Percentiles rank a stretch among this genome's conserved stretches.
phyloP scores from a whole-genome alignment of 2,888 invertebrate species.

The Lucinisca nassula region DNA sequence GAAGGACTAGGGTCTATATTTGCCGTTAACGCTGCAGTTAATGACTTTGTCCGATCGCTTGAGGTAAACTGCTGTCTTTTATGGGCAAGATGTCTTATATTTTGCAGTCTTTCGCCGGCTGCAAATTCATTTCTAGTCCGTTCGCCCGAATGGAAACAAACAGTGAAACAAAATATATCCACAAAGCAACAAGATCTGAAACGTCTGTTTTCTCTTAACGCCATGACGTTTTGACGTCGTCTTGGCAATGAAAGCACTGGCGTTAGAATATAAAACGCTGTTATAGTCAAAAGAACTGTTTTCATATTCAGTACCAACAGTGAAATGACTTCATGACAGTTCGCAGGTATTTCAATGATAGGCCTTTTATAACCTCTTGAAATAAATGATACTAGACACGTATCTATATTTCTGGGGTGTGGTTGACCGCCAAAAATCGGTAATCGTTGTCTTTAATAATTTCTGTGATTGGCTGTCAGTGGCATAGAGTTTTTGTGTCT shows the following conservation, averaged over 20 bases:
- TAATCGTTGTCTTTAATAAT: background rate
- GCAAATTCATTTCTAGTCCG: background rate
- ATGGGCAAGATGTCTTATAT: background rate
- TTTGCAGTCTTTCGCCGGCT: background rate
- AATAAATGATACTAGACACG: conserved; percentile 4
- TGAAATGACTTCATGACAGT: conserved; percentile 1
- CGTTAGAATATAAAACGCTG: background rate
- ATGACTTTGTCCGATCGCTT: background rate
- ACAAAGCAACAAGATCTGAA: conserved; percentile 3
- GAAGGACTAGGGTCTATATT: background rate
- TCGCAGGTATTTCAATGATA: background rate
- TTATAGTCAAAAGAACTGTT: background rate
- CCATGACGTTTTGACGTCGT: background rate
- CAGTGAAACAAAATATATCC: conserved; percentile 11
- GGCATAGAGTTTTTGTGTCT: background rate
- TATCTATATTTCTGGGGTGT: background rate
- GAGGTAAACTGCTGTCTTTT: background rate
- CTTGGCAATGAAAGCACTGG: background rate
- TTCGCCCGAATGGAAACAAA: conserved; percentile 2
- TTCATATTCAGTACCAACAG: background rate
- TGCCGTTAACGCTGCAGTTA: too few species aligned
- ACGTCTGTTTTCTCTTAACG: background rate
- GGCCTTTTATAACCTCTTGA: conserved; percentile 5
- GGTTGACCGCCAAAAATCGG: background rate
- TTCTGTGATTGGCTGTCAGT: background rate